Evolutionary conservation across 2,797 vertebrate species (phyloP).

Genomic region (Anomalospiza imberbis): DNA sequence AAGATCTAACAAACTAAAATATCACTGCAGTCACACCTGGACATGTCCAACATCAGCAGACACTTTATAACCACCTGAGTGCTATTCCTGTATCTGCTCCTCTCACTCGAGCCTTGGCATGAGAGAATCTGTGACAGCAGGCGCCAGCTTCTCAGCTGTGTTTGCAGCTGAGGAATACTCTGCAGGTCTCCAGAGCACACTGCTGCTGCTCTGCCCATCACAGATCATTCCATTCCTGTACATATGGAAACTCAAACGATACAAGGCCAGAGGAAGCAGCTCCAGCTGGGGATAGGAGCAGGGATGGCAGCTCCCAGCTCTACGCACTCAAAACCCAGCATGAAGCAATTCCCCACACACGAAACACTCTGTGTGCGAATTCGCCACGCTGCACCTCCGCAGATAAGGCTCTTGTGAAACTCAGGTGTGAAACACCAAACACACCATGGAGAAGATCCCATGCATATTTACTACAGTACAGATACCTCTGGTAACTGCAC

Average conservation of each 20-base stretch:
- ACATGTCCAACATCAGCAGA: not conserved
- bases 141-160: accelerated
- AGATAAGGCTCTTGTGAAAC: not conserved
- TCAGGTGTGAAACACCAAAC: not conserved
- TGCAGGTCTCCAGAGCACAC: not conserved
- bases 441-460: not conserved
- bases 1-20: not conserved
- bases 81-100: not conserved
- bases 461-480: not conserved
- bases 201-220: not conserved
- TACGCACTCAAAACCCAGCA: not conserved
- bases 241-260: not conserved
- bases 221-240: not conserved
- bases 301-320: not conserved
- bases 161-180: not conserved
- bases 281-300: not conserved
- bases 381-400: accelerated
- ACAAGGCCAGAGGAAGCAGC: not conserved
- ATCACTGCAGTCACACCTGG: not conserved
- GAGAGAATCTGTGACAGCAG: not conserved
- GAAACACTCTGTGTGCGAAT: accelerated
- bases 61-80: not conserved
- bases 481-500: accelerated
- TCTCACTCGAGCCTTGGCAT: not conserved
- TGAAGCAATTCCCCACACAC: not conserved